Evolutionary conservation across 2,797 vertebrate genomes (phyloP).

Genomic region (Microchirus variegatus): DNA sequence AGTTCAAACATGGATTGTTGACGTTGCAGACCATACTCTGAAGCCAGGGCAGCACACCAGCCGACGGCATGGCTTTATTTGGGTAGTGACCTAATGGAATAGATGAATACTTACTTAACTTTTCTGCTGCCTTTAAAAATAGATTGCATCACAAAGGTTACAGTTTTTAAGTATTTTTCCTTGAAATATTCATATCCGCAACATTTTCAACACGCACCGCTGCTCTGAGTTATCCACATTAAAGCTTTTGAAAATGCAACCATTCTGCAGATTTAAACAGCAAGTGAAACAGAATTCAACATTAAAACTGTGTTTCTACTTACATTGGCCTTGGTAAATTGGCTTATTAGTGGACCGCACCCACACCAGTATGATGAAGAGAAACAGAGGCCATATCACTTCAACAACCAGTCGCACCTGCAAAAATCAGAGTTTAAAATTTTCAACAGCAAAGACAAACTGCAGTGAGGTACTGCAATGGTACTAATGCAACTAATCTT

Average conservation of each 20-base stretch:
- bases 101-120: constrained; percentile 7
- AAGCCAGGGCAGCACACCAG: constrained; percentile 94
- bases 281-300: not conserved
- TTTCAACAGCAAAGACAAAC: constrained; percentile 17
- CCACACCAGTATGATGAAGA: constrained; percentile 94
- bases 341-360: constrained; percentile 91
- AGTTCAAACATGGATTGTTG: constrained; percentile 91
- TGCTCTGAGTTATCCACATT: not conserved
- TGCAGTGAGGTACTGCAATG: constrained; percentile 18
- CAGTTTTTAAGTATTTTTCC: not conserved
- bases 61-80: constrained; percentile 98
- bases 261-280: not conserved
- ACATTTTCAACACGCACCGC: not conserved
- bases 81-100: constrained; percentile 90
- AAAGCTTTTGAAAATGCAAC: too few relatives aligned
- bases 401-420: constrained; percentile 92
- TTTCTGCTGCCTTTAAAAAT: not conserved
- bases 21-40: constrained; percentile 96
- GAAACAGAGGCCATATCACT: constrained; percentile 94
- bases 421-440: constrained; percentile 15
- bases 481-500: constrained; percentile 19
- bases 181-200: not conserved
- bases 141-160: not conserved
- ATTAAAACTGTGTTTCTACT: constrained; percentile 72
- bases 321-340: constrained; percentile 91